phyloP scores from a whole-genome alignment of 2,888 invertebrate genomes.

The Melieria crassipennis region DNA sequence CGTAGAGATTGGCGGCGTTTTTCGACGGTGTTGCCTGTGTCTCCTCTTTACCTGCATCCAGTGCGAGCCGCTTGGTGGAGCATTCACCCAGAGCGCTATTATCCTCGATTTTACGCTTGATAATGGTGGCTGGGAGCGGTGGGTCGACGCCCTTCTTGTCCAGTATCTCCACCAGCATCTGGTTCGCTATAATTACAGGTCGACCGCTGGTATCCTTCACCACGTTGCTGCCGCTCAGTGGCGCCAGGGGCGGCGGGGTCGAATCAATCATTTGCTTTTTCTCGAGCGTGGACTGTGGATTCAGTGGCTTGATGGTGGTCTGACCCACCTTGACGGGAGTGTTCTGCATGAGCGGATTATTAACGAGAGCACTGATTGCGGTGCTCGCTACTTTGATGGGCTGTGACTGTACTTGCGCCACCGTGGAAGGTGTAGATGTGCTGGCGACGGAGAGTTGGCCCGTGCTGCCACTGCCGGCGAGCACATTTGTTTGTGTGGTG shows the following conservation, averaged over 20 bases:
- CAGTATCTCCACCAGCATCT: conserved; percentile 84
- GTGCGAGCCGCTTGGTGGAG: conserved; percentile 67
- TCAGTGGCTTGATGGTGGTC: conserved; percentile 63
- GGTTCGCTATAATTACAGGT: conserved; percentile 68
- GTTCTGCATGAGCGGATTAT: conserved; percentile 63
- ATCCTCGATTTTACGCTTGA: conserved; percentile 52
- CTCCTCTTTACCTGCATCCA: conserved; percentile 56
- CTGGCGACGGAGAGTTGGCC: conserved; percentile 51
- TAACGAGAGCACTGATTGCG: conserved; percentile 62
- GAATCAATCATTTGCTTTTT: conserved; percentile 59
- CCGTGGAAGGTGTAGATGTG: conserved; percentile 46
- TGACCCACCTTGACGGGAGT: conserved; percentile 64
- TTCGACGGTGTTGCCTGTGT: conserved; percentile 70
- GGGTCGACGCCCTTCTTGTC: conserved; percentile 74
- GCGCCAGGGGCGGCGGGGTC: conserved; percentile 63
- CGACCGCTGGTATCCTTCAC: conserved; percentile 69
- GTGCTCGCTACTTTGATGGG: conserved; percentile 60
- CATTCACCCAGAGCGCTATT: conserved; percentile 43
- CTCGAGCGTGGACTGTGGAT: conserved; percentile 54
- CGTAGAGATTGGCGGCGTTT: conserved; percentile 86
- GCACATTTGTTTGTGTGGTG: conserved; percentile 52
- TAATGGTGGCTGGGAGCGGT: conserved; percentile 45
- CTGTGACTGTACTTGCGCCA: conserved; percentile 56
- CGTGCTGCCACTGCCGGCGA: background rate
- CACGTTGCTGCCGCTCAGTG: conserved; percentile 58